Evolutionary conservation across 2,113 vertebrate species (phyloP).

Genomic region (Pseudorhombus dupliciocellatus): DNA sequence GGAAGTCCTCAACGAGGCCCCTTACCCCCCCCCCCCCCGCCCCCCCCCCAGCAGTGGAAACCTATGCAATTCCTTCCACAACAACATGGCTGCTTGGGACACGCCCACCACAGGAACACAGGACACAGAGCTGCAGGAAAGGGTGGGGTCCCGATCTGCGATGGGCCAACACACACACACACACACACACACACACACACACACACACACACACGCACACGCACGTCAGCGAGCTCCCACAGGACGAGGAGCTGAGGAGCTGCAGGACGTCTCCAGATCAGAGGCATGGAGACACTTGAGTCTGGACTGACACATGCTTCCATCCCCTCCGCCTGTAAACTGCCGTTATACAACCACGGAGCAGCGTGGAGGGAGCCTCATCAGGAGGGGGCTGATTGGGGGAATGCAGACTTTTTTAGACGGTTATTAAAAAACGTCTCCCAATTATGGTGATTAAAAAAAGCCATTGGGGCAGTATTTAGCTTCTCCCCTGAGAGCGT

Average conservation of each 20-base stretch:
- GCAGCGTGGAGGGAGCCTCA: not conserved
- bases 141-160: slow-evolving; percentile 40
- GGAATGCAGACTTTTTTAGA: not conserved
- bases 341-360: not conserved
- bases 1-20: slow-evolving; percentile 82
- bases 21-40: slow-evolving; percentile 38
- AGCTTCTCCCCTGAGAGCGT: not conserved
- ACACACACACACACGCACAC: slow-evolving; percentile 30
- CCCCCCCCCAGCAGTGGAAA: slow-evolving; percentile 54
- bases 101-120: slow-evolving; percentile 23
- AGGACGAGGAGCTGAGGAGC: not conserved
- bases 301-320: not conserved
- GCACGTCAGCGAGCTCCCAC: too few relatives aligned
- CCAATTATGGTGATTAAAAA: slow-evolving; percentile 6
- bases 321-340: not conserved
- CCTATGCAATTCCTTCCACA: slow-evolving; percentile 47
- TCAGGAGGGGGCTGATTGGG: not conserved
- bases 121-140: slow-evolving; percentile 55
- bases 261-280: not conserved
- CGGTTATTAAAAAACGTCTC: not conserved
- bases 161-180: slow-evolving; percentile 12
- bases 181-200: slow-evolving; percentile 23
- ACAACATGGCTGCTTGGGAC: slow-evolving; percentile 36
- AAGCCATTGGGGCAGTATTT: not conserved
- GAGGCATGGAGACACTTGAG: not conserved